Base-by-base conservation (phyloP, 2,113 vertebrate genomes). In the Illadopsis cleaveri region DNA sequence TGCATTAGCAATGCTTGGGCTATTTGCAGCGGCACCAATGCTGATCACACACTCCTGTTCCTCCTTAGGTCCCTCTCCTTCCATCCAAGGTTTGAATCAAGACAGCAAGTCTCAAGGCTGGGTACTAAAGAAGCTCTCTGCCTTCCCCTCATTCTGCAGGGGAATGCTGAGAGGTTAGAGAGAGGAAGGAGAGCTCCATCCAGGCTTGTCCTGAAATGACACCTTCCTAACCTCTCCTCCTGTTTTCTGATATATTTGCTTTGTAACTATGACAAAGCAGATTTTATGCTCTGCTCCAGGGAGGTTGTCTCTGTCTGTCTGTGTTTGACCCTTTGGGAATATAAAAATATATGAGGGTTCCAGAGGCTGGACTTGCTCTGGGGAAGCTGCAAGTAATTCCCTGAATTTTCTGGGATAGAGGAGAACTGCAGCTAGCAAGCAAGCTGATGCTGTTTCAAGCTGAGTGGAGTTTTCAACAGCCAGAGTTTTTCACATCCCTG, bases 11-110 rank as follows among this genome's bases (percentile, higher is more conserved):
- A 61, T 58, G 58, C 56, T 88, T 53, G 47, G 76, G 38, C 40
- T 65, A 15, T 73, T 83, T 88, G 62, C 61, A 94, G 95, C 83
- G 70, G 79, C 57, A 77, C 86, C 72, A 73, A 75, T 66, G 82
- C 72, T 90, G 50, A 96, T 66, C 68, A 81, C 76, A 83, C 87
- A n/a, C 61, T 93, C 79, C 86, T 90, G 78, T 86, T 95, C 86
- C 86, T 86, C 87, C 84, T 92, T 87, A 89, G 96, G 81, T 95
- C 92, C 76, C 95, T 95, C 91, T 94, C 78, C 85, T 96, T 85
- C 93, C 75, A 94, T 77, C 81, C 93, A 94, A 93, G 89, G 86
- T 79, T 90, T 94, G 96, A 91, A 81, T 72, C 89, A 93, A 94
- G 77, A 88, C 64, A 92, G 82, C 89, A 70, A 83, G 71, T 90